Evolutionary conservation across 2,888 invertebrate species (phyloP), one percentile per base, ranked within the genome.

Genomic region (Drosophila maculinotata): DNA sequence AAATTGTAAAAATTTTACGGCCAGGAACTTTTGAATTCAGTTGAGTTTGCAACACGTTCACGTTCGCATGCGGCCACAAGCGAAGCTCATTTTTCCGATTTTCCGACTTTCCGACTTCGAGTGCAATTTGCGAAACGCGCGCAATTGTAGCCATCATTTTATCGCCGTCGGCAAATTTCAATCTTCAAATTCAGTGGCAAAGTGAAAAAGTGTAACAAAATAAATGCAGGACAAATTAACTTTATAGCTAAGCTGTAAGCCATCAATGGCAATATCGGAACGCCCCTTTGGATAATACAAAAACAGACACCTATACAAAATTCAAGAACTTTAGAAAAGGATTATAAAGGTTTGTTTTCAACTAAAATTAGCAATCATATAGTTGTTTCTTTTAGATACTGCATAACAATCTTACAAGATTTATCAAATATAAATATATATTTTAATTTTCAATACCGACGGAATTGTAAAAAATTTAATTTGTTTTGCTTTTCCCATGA

Each of bases 1-100:
- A 86, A 64, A 80, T 66, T 84, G 83, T 88, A 88, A 88, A 88
- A 84, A 83, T 84, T 85, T 64, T 84, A 84, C 63, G 69, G 62
- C 80, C 56, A 80, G 62, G 64, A 67, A 78, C 76, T 73, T 80
- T 84, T 69, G 60, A 76, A 66, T 74, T 86, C 79, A 87, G 89
- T 87, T 78, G 68, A 84, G 84, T 76, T 87, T 87, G 76, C 70
- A 77, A 75, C 82, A 79, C 81, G 73, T 69, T 63, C 66, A 69
- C 70, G 89, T 70, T 72, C 81, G 71, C 75, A 83, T 79, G 72
- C 54, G 60, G 54, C 56, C 52, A 41, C 33, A 33, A 49, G 39
- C 48, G 48, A 20, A 47, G 54, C 45, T 12, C 14, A 39, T 38
- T 44, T 57, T 51, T 4, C 33, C 58, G 45, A 36, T 33, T 47